A percentile compares a stretch with the other conserved stretches of the same genome.
These are phyloP conservation scores for Ochotona princeps DNA, from an alignment of 2,113 vertebrate genomes.

Conservation along the genomic window DNA sequence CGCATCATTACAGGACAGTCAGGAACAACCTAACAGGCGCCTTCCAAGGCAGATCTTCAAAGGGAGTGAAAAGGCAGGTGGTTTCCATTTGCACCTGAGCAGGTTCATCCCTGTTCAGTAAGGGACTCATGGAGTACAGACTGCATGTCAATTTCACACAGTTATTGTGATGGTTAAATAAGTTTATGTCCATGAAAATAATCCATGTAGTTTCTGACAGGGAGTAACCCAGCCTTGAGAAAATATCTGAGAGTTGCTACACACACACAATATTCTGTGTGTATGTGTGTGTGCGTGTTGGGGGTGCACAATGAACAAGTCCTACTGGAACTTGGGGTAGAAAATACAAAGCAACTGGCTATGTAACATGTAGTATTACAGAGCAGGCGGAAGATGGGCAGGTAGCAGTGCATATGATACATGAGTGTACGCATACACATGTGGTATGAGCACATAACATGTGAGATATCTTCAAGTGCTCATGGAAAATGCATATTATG, in stretches of 20 bases:
- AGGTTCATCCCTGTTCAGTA: neutral
- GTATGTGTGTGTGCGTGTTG: neutral
- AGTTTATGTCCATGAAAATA: neutral
- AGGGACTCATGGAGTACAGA: neutral
- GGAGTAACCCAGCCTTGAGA: neutral
- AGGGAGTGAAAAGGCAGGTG: neutral
- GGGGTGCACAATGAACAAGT: neutral
- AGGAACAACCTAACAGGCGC: neutral
- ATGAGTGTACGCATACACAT: neutral
- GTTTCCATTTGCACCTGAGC: neutral
- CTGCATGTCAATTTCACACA: neutral
- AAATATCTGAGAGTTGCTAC: neutral
- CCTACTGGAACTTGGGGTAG: neutral
- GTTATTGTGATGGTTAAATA: neutral
- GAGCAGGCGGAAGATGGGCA: neutral
- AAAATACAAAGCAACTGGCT: neutral
- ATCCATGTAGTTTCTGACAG: neutral
- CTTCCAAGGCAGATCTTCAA: neutral
- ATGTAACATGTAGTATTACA: neutral
- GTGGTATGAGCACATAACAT: neutral
- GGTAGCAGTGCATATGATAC: neutral
- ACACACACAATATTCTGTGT: neutral
- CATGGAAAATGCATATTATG: too few relatives aligned
- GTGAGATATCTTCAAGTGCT: too few relatives aligned
- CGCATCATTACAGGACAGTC: neutral